Base-by-base conservation (phyloP, 2,797 vertebrate species). In the Pangasius mekongensis region DNA sequence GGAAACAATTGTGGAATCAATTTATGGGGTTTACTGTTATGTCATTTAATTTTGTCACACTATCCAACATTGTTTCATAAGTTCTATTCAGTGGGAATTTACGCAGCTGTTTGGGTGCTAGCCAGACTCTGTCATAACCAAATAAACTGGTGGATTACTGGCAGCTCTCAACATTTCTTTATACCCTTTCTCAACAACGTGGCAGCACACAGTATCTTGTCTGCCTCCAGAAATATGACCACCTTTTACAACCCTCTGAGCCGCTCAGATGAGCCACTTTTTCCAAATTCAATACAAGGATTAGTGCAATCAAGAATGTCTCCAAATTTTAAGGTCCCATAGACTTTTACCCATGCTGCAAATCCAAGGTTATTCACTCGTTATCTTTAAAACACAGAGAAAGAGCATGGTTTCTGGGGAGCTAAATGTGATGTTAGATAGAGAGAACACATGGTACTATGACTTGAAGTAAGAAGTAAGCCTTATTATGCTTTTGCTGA, bases 271-370 rank as follows among this genome's bases (percentile, higher is more conserved):
- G 62, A 83, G 66, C 56, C 10, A 43, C 74, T 54, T 76, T 77
- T 62, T 69, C 62, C 76, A 86, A 81, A 85, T 86, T 87, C 78
- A 76, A 43, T 86, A 85, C 36, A 7, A 78, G 87, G 77, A 87
- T 91, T 90, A 90, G 60, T 39, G 20, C 83, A 64, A 49, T 85
- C 77, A 67, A 73, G 62, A 78, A 84, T 60, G 71, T 39, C 54
- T 30, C 33, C 14, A 3, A 74, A 64, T 87, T 66, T 43, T 69
- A 80, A 66, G 49, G 80, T 69, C 54, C 39, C 67, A 67, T n/a
- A 60, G 71, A 85, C 76, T 66, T 86, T 69, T 74, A 73, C n/a
- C 33, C 81, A 62, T 56, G 86, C 77, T 82, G 62, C 69, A 84
- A 81, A 87, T 82, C 49, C 71, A 3, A 85, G 74, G 60, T 80